Evolutionary conservation across 2,888 invertebrate species (phyloP).

Genomic region (Quadroppia sp.): DNA sequence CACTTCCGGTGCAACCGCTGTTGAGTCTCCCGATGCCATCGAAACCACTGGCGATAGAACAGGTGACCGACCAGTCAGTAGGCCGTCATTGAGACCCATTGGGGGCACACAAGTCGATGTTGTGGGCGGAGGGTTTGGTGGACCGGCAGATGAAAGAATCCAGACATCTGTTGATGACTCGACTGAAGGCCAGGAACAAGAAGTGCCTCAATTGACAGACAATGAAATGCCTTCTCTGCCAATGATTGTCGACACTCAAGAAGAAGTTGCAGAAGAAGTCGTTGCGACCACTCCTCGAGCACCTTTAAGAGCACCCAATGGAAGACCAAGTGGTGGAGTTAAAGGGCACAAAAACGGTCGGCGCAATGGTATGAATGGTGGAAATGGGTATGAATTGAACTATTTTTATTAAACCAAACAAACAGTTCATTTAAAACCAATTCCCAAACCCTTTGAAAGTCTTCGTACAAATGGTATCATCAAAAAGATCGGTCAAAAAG

Average conservation of each 20-base stretch:
- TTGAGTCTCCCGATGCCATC: not conserved
- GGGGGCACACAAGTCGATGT: not conserved
- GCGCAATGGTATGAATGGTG: not conserved
- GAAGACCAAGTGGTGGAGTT: not conserved
- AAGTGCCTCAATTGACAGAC: not conserved
- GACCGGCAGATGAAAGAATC: not conserved
- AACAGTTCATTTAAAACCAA: not conserved
- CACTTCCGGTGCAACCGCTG: slow-evolving; percentile 10
- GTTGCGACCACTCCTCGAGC: not conserved
- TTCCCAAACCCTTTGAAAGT: not conserved
- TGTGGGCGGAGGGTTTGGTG: not conserved
- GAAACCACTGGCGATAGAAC: not conserved
- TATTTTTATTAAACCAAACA: not conserved
- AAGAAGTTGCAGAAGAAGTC: not conserved
- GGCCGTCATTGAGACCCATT: not conserved
- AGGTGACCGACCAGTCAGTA: not conserved
- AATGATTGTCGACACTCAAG: not conserved
- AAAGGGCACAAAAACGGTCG: not conserved
- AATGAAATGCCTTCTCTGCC: not conserved
- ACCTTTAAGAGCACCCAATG: not conserved
- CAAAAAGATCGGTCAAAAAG: not conserved
- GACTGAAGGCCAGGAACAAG: not conserved
- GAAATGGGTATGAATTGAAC: not conserved
- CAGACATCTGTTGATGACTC: not conserved
- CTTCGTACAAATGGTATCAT: not conserved